Base-by-base conservation (phyloP, 2,113 vertebrate genomes). In the Chionis minor region DNA sequence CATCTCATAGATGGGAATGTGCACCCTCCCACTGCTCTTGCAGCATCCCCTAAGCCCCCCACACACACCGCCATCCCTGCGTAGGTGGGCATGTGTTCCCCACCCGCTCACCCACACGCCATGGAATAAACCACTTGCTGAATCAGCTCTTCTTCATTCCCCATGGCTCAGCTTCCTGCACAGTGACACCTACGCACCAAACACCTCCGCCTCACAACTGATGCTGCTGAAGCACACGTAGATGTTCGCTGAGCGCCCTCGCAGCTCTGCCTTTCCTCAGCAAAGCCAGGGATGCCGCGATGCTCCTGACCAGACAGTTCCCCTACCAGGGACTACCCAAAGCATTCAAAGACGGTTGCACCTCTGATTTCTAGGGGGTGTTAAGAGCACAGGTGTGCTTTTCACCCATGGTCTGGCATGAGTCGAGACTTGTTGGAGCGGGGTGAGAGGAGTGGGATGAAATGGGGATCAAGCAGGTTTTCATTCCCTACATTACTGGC, bases 51-150 rank as follows among this genome's bases (percentile, higher is more conserved):
- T 22, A 28, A 4, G 5, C 10, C 15, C 28, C 38, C 6, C 0
- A 1, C n/a, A 13, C 3, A 7, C 17, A 2, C 1, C 19, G n/a
- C 6, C 2, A 1, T 32, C 56, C 13, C 35, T 73, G 32, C 1
- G 1, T 54, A 35, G 0, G 0, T 18, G 52, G 52, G 13, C 33
- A 24, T 1, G 6, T 24, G 6, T n/a, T 86, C 19, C 12, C 14
- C 69, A 40, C 12, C 49, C 1, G 3, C 72, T 83, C 54, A 55
- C 23, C 19, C 4, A 2, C n/a, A 14, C 45, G 7, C 42, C 0
- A 2, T 42, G 51, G 44, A 44, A 40, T n/a, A 55, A 86, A 71
- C 3, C 12, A 4, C 19, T 62, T 71, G 45, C 38, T 90, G 82
- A 51, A 66, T 81, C 63, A 80, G 47, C 19, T 45, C 12, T n/a